Evolutionary conservation across 1,140 invertebrate species (phyloP).

Genomic region (Drosophila trapezifrons): DNA sequence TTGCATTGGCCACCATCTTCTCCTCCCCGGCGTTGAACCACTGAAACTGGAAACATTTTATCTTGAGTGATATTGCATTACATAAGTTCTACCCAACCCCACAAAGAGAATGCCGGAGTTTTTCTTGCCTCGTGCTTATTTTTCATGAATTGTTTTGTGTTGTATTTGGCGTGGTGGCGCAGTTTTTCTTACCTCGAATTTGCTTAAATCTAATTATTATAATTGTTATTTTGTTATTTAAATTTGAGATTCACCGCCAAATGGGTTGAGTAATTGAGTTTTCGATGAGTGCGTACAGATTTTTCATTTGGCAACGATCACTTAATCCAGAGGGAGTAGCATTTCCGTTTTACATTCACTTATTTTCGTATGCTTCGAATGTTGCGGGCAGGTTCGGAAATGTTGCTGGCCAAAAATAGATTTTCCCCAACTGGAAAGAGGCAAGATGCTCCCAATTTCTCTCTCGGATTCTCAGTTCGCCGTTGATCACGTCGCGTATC

Average conservation of each 20-base stretch:
- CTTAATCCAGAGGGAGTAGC: slow-evolving; percentile 40
- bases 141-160: slow-evolving; percentile 64
- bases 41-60: slow-evolving; percentile 69
- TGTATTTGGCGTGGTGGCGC: slow-evolving; percentile 55
- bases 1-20: slow-evolving; percentile 56
- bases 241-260: slow-evolving; percentile 48
- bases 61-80: slow-evolving; percentile 66
- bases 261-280: slow-evolving; percentile 74
- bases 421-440: slow-evolving; percentile 37
- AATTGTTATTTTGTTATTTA: slow-evolving; percentile 83
- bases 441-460: slow-evolving; percentile 34
- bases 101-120: slow-evolving; percentile 4
- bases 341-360: slow-evolving; percentile 44
- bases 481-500: slow-evolving; percentile 58
- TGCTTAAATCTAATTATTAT: slow-evolving; percentile 73
- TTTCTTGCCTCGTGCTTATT: slow-evolving; percentile 46
- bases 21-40: neutral
- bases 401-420: slow-evolving; percentile 80
- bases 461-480: slow-evolving; percentile 52
- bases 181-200: slow-evolving; percentile 40
- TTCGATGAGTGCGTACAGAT: slow-evolving; percentile 22
- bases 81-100: slow-evolving; percentile 12
- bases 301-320: slow-evolving; percentile 26
- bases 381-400: slow-evolving; percentile 62
- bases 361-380: slow-evolving; percentile 47